phyloP scores from a whole-genome alignment of 2,797 vertebrate genomes.

The Remorina albescens region DNA sequence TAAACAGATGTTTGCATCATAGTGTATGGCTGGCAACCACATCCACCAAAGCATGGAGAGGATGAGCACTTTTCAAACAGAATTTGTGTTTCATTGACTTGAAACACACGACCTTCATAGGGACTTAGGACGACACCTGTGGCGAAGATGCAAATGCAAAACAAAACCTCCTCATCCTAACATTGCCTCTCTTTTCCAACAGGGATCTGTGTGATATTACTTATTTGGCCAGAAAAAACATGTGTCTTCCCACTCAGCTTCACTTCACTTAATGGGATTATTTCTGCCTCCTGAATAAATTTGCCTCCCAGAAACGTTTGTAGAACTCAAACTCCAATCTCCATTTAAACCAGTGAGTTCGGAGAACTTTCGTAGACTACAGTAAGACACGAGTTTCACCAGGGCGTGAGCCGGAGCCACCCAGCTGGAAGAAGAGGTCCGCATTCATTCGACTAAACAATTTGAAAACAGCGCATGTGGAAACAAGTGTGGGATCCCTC shows the following conservation, averaged over 20 bases:
- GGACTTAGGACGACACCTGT: too few relatives aligned
- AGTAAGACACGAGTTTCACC: constrained; percentile 35
- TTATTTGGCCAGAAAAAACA: constrained; percentile 4
- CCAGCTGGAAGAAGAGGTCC: constrained; percentile 49
- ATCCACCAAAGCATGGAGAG: too few relatives aligned
- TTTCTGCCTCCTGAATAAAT: constrained; percentile 53
- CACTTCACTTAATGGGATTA: constrained; percentile 60
- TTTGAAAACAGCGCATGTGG: constrained; percentile 29
- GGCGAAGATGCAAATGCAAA: too few relatives aligned
- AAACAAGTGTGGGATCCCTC: constrained; percentile 32
- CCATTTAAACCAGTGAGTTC: constrained; percentile 53
- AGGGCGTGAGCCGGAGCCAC: constrained; percentile 46
- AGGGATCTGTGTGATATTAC: constrained; percentile 10
- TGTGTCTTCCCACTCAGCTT: constrained; percentile 30
- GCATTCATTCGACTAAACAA: constrained; percentile 38
- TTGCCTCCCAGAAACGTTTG: constrained; percentile 62
- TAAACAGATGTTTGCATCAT: too few relatives aligned
- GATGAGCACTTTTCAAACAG: too few relatives aligned
- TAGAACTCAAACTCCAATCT: constrained; percentile 50
- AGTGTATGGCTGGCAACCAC: too few relatives aligned
- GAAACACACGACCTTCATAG: neutral
- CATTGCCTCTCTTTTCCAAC: neutral
- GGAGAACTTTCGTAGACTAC: neutral
- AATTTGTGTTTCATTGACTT: neutral
- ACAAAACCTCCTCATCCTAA: too few relatives aligned